Evolutionary conservation across 2,888 invertebrate genomes (phyloP).

Genomic region (Biston stratarius): DNA sequence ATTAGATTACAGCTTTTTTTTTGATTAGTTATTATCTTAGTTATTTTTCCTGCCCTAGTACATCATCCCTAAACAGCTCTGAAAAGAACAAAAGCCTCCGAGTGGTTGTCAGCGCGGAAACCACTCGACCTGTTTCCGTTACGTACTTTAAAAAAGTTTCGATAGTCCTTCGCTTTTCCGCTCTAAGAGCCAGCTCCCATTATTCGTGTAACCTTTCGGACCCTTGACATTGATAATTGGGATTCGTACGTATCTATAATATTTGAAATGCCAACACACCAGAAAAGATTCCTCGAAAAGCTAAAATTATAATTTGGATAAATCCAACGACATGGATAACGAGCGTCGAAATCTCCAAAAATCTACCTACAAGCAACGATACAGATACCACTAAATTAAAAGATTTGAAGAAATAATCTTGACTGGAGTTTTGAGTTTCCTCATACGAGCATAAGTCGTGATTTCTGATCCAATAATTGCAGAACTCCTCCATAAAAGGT

Average conservation of each 20-base stretch:
- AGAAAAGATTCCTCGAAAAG: background rate
- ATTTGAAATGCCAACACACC: background rate
- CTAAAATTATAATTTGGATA: background rate
- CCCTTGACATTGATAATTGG: constrained; percentile 7
- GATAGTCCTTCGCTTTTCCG: constrained; percentile 58
- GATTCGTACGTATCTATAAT: background rate
- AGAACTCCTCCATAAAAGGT: constrained; percentile 20
- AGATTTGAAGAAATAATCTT: background rate
- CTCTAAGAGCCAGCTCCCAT: constrained; percentile 30
- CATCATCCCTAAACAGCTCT: background rate
- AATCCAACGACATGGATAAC: background rate
- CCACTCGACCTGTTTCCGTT: constrained; percentile 66
- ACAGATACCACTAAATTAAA: background rate
- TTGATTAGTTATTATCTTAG: background rate
- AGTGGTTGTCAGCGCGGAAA: constrained; percentile 44
- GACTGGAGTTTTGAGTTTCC: background rate
- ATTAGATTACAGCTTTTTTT: background rate
- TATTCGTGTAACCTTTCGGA: constrained; percentile 7
- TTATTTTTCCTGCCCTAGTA: background rate
- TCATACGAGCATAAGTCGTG: constrained; percentile 4
- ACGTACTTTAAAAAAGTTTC: constrained; percentile 55
- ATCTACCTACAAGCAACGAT: background rate
- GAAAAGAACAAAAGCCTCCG: constrained; percentile 16
- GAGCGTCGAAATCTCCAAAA: background rate
- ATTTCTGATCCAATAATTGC: constrained; percentile 15